A percentile compares a stretch with the other conserved stretches of the same genome.
Evolutionary conservation across 2,888 invertebrate genomes (phyloP).

Genomic region (Platerodrilus igneus): DNA sequence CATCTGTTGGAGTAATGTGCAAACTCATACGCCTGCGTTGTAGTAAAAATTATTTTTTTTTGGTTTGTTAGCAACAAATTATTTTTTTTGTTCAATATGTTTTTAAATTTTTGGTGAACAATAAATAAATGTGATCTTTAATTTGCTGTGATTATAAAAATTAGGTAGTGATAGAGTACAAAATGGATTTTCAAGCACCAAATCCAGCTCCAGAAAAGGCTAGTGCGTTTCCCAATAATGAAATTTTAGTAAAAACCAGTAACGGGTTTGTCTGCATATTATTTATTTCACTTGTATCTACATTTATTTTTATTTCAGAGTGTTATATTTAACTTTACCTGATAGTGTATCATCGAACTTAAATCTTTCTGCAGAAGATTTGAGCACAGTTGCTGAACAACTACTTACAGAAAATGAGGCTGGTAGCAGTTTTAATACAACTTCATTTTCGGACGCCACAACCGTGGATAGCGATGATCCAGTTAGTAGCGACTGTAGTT

Average conservation of each 20-base stretch:
- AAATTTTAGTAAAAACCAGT: constrained; percentile 48
- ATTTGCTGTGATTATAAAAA: no score
- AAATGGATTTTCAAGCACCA: no score
- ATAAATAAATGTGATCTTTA: no score
- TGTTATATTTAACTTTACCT: constrained; percentile 48
- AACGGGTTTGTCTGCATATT: constrained; percentile 42
- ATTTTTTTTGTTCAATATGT: no score
- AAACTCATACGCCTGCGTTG: no score
- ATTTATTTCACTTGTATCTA: background rate
- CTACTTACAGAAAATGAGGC: constrained; percentile 34
- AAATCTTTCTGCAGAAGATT: constrained; percentile 48
- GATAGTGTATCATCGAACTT: constrained; percentile 48
- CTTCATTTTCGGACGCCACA: constrained; percentile 27
- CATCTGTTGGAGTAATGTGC: no score
- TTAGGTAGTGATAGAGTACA: no score
- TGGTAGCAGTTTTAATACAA: constrained; percentile 21
- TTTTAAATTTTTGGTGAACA: no score
- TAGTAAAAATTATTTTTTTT: no score
- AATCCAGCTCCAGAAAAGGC: constrained; percentile 36
- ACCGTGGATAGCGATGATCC: constrained; percentile 44
- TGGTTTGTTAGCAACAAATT: no score
- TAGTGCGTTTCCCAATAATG: constrained; percentile 47
- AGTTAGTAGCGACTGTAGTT: constrained; percentile 44
- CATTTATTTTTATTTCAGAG: constrained; percentile 36
- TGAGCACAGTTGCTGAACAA: constrained; percentile 47